These are phyloP conservation scores for Leuctra nigra DNA, from an alignment of 2,888 invertebrate species.

Conservation along the genomic window DNA sequence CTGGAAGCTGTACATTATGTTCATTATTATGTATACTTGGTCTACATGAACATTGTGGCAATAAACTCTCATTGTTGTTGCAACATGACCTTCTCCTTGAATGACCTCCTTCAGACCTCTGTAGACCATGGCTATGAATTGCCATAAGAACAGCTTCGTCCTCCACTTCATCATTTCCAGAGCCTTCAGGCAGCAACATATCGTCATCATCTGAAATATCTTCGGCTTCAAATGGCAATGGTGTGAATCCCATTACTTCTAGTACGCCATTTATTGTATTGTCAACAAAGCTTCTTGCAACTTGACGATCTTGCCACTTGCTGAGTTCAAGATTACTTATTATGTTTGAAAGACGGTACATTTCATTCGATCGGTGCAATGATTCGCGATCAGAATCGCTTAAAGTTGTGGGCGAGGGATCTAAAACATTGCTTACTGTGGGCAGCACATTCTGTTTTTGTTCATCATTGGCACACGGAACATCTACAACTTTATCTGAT, in stretches of 20 bases:
- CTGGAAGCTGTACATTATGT: conserved; percentile 3
- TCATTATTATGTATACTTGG: neutral
- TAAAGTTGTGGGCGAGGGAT: no score
- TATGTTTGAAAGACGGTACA: neutral
- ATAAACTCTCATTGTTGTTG: neutral
- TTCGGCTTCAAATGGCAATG: conserved; percentile 34
- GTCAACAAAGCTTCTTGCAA: conserved; percentile 59
- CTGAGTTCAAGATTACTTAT: conserved; percentile 39
- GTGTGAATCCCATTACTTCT: conserved; percentile 51
- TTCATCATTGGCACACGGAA: neutral
- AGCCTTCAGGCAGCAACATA: neutral
- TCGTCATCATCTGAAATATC: conserved; percentile 36
- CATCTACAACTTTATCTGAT: neutral
- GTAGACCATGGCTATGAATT: conserved; percentile 62
- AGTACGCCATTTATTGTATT: conserved; percentile 62
- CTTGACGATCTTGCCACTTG: conserved; percentile 62
- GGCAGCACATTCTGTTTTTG: neutral
- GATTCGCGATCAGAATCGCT: neutral
- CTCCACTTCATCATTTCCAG: conserved; percentile 50
- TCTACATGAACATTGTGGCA: neutral
- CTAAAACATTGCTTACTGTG: neutral
- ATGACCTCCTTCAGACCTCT: conserved; percentile 36
- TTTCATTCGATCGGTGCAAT: neutral
- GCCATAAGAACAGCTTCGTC: conserved; percentile 69
- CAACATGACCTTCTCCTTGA: neutral